A percentile compares a stretch with the other conserved stretches of the same genome.
Evolutionary conservation across 2,888 invertebrate genomes (phyloP).

Genomic region (Zaprionus lineosus): DNA sequence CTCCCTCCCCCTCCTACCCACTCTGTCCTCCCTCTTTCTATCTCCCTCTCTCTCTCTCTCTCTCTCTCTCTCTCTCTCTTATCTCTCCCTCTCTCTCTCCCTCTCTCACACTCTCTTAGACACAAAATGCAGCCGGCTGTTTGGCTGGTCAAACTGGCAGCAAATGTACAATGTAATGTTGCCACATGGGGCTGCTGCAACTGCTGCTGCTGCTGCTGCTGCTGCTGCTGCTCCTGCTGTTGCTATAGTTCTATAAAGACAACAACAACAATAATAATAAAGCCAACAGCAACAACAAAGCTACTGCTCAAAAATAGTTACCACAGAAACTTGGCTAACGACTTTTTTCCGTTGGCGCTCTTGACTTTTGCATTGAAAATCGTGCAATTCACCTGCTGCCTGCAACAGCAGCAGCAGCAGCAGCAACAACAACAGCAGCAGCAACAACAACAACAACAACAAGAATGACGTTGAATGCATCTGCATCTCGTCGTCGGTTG

Average conservation of each 20-base stretch:
- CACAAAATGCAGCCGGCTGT: constrained; percentile 48
- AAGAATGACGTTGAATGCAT: constrained; percentile 71
- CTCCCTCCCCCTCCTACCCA: no score
- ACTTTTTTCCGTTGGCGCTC: constrained; percentile 79
- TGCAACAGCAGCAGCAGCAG: constrained; percentile 39
- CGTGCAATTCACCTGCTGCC: constrained; percentile 81
- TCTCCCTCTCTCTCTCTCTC: no score
- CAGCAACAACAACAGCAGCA: constrained; percentile 41
- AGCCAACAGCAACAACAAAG: constrained; percentile 21
- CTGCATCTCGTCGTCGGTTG: constrained; percentile 71
- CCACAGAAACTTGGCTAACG: constrained; percentile 75
- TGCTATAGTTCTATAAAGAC: constrained; percentile 56
- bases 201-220: no score
- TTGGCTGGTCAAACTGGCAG: constrained; percentile 36
- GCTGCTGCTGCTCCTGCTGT: no score
- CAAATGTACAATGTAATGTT: constrained; percentile 26
- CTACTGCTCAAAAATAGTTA: constrained; percentile 55
- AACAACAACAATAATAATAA: constrained; percentile 21
- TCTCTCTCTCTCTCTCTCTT: no score
- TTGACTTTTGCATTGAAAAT: constrained; percentile 81
- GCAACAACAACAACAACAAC: constrained; percentile 39
- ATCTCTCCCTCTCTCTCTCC: no score
- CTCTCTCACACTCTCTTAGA: no score
- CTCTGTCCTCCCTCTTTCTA: no score
- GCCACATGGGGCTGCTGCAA: constrained; percentile 42